These are phyloP conservation scores for Crotalus viridis DNA, from an alignment of 2,113 vertebrate genomes.

Conservation along the genomic window DNA sequence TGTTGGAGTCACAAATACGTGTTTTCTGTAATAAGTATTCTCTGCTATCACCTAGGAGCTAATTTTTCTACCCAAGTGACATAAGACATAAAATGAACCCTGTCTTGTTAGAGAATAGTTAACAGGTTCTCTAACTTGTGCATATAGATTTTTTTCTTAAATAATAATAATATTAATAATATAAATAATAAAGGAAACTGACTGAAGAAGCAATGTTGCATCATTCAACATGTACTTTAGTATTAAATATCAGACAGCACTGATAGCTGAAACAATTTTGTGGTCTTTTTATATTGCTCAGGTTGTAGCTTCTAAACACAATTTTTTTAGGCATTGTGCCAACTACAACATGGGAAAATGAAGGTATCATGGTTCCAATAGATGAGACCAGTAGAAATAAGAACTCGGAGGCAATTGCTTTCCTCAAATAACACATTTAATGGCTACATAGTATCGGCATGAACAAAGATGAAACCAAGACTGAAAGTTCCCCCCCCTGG, in stretches of 20 bases:
- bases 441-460: too few species aligned
- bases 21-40: slow-evolving; percentile 36
- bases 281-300: background rate
- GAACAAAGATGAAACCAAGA: too few species aligned
- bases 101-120: slow-evolving; percentile 13
- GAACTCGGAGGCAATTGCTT: too few species aligned
- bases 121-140: background rate
- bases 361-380: background rate
- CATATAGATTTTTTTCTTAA: background rate
- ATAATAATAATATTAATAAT: background rate
- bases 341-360: background rate
- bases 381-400: too few species aligned
- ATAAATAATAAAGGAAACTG: background rate
- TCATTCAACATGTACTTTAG: background rate
- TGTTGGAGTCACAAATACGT: slow-evolving; percentile 15
- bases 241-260: background rate
- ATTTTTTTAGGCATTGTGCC: background rate
- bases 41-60: slow-evolving; percentile 23
- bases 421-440: too few species aligned
- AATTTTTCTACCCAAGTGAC: slow-evolving; percentile 32
- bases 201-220: background rate
- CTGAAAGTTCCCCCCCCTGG: too few species aligned
- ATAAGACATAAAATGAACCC: slow-evolving; percentile 14
- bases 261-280: background rate
- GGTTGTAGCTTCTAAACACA: background rate